These are phyloP conservation scores for Bos javanicus DNA, from an alignment of 2,113 vertebrate genomes.

Conservation along the genomic window DNA sequence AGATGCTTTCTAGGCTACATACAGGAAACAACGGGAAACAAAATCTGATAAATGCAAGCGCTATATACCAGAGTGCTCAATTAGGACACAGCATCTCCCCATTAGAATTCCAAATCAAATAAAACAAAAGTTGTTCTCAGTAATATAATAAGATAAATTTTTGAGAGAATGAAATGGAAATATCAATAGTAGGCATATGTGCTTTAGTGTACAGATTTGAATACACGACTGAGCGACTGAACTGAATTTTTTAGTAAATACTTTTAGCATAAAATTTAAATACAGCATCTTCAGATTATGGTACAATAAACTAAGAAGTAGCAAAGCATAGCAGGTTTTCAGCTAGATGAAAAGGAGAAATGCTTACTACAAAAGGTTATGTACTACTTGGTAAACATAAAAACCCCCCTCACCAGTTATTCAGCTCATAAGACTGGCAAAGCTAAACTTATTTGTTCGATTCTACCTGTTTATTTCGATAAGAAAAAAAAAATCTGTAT, in stretches of 20 bases:
- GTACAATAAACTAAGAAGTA: neutral
- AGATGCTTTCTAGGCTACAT: neutral
- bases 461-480: neutral
- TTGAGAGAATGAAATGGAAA: constrained; percentile 12
- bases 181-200: neutral
- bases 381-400: neutral
- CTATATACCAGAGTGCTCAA: neutral
- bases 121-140: neutral
- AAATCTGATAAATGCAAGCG: neutral
- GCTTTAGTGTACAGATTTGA: constrained; percentile 20
- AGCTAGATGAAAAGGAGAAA: neutral
- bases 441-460: neutral
- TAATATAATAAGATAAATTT: neutral
- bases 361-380: neutral
- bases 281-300: neutral
- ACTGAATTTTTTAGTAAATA: constrained; percentile 4
- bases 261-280: neutral
- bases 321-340: neutral
- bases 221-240: neutral
- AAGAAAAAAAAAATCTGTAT: neutral
- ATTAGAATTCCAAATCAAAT: neutral
- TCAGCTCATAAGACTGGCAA: neutral
- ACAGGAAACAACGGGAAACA: neutral
- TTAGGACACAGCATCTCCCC: neutral
- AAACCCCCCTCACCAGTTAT: neutral